A percentile compares a stretch with the other conserved stretches of the same genome.
These are phyloP conservation scores for Macrobrachium nipponense DNA, from an alignment of 1,140 invertebrate species.

Conservation along the genomic window DNA sequence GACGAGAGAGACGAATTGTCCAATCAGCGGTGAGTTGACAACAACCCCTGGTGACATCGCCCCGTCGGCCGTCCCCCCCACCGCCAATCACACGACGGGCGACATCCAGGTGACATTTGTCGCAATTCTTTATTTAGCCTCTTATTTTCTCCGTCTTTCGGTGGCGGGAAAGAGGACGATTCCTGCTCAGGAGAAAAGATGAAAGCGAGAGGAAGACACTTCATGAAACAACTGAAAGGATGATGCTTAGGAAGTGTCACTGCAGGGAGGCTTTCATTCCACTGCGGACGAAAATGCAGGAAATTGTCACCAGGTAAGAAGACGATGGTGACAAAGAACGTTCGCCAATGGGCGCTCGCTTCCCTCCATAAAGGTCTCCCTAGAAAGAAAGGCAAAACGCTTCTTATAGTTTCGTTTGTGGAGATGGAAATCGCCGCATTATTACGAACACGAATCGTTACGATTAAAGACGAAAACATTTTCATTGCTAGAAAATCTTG, in stretches of 20 bases:
- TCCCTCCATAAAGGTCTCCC: not conserved
- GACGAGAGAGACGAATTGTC: constrained; percentile 6
- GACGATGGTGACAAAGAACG: constrained; percentile 44
- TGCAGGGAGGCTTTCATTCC: not conserved
- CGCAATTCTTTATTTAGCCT: constrained; percentile 25
- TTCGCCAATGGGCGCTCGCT: constrained; percentile 37
- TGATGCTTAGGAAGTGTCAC: not conserved
- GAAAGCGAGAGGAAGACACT: too few relatives aligned
- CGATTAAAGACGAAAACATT: constrained; percentile 55
- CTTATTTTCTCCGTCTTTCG: constrained; percentile 7
- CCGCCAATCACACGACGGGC: constrained; percentile 43
- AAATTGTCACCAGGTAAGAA: constrained; percentile 51
- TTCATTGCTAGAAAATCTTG: constrained; percentile 29
- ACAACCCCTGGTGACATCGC: constrained; percentile 44
- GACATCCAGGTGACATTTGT: constrained; percentile 54
- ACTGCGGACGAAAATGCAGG: not conserved
- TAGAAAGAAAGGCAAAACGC: not conserved
- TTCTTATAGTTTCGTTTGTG: constrained; percentile 47
- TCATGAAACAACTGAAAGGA: too few relatives aligned
- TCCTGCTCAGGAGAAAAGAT: too few relatives aligned
- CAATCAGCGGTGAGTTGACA: constrained; percentile 51
- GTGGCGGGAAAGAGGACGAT: not conserved
- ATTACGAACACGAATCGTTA: constrained; percentile 45
- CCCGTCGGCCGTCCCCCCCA: not conserved
- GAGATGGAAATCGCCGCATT: constrained; percentile 6